A percentile compares a stretch with the other conserved stretches of the same genome.
phyloP scores from a whole-genome alignment of 2,113 vertebrate species.

The Tamias sibiricus region DNA sequence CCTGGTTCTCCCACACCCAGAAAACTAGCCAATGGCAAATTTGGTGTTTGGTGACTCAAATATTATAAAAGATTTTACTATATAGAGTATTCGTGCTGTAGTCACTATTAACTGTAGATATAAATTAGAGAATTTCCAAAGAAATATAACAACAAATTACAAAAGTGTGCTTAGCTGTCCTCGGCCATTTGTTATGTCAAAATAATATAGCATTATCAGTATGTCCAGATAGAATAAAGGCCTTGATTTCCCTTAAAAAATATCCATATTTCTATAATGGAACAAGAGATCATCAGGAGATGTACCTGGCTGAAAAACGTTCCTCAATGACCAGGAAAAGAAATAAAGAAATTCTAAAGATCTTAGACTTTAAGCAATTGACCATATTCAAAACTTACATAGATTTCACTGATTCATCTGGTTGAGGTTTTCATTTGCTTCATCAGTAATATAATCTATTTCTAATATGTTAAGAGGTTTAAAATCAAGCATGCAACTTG shows the following conservation, averaged over 20 bases:
- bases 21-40: conserved; percentile 28
- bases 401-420: not conserved
- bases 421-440: not conserved
- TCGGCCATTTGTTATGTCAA: conserved; percentile 46
- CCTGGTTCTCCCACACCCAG: not conserved
- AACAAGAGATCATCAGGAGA: not conserved
- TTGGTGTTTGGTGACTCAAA: conserved; percentile 25
- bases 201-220: conserved; percentile 30
- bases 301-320: conserved; percentile 10
- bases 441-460: not conserved
- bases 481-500: not conserved
- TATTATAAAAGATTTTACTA: conserved; percentile 49
- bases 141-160: conserved; percentile 55
- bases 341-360: not conserved
- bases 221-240: conserved; percentile 8
- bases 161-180: conserved; percentile 14
- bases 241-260: not conserved
- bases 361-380: conserved; percentile 3
- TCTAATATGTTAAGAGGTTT: not conserved
- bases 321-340: not conserved
- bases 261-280: not conserved
- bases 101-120: conserved; percentile 2
- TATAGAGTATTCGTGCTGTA: conserved; percentile 10
- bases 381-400: not conserved
- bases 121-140: conserved; percentile 30